Evolutionary conservation across 2,797 vertebrate species (phyloP).

Genomic region (Pitangus sulphuratus): DNA sequence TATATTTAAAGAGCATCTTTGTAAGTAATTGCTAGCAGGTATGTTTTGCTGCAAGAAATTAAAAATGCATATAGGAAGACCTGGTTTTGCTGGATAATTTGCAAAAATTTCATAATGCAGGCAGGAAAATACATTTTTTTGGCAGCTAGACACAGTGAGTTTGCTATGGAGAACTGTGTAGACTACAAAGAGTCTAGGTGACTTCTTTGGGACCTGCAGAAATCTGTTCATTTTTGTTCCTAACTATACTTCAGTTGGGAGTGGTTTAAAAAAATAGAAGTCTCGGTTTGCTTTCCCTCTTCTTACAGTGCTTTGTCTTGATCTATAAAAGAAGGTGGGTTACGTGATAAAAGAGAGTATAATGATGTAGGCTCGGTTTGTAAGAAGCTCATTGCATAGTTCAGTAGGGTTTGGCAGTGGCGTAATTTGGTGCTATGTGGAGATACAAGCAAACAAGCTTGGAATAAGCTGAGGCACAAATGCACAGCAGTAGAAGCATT

Average conservation of each 20-base stretch:
- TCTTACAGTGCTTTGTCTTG: neutral
- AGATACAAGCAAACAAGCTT: neutral
- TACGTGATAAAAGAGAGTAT: rapidly evolving
- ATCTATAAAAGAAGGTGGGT: neutral
- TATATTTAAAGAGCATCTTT: slow-evolving; percentile 85
- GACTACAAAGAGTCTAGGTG: neutral
- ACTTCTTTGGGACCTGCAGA: slow-evolving; percentile 24
- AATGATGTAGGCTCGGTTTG: rapidly evolving
- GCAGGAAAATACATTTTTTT: neutral
- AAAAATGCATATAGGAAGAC: slow-evolving; percentile 35
- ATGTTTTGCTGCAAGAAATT: slow-evolving; percentile 77
- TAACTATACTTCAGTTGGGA: neutral
- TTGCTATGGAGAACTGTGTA: neutral
- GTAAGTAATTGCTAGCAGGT: slow-evolving; percentile 75
- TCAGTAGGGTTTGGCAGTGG: neutral
- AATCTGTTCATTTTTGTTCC: slow-evolving; percentile 15
- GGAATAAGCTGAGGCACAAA: neutral
- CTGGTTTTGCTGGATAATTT: slow-evolving; percentile 48
- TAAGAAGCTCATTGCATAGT: neutral
- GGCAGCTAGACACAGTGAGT: neutral
- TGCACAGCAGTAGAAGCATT: neutral
- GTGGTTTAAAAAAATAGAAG: neutral
- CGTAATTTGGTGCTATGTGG: neutral
- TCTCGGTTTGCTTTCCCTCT: neutral
- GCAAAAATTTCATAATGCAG: slow-evolving; percentile 28